Evolutionary conservation across 2,888 invertebrate species (phyloP), one percentile per base, ranked within the genome.

Genomic region (Drosophila emarginata): DNA sequence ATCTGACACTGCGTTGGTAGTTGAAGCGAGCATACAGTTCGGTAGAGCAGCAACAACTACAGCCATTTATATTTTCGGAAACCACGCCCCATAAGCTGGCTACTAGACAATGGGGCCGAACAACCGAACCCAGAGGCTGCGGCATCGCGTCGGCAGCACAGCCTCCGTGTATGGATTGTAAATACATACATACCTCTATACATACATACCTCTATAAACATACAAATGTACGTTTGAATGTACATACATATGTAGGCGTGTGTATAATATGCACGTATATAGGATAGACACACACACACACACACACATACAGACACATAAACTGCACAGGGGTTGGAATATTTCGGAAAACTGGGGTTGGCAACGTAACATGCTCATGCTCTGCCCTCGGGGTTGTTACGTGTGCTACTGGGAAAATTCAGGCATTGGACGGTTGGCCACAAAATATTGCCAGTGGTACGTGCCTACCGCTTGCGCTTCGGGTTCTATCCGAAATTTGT

Each of bases 21-120:
- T 73, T 54, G 80, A 67, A 69, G 9, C 6, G 52, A 9, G 58
- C 39, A 59, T 59, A 40, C n/a, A 58, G 56, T 40, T 15, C 58
- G 52, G 26, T 58, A 12, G 26, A 58, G 39, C 75, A 77, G 77
- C 78, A 74, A 70, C 78, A 73, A 60, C 75, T 62, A 76, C 82
- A 85, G 86, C 85, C 91, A 91, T 91, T 91, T 90, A 89, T 89
- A 79, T 82, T 89, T 89, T 86, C 80, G 80, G 77, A 91, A 88
- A 90, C 91, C 91, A 90, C 91, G 91, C 91, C 91, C 89, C 86
- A 74, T 75, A 58, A 82, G 79, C 82, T 81, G 80, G 78, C 80
- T 88, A 76, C 82, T 80, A 80, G 80, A 82, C 88, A 80, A 87
- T 87, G 89, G 89, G 89, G 89, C 79, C 76, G 88, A 80, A 72